phyloP scores from a whole-genome alignment of 2,797 vertebrate genomes.

The Pterois miles region DNA sequence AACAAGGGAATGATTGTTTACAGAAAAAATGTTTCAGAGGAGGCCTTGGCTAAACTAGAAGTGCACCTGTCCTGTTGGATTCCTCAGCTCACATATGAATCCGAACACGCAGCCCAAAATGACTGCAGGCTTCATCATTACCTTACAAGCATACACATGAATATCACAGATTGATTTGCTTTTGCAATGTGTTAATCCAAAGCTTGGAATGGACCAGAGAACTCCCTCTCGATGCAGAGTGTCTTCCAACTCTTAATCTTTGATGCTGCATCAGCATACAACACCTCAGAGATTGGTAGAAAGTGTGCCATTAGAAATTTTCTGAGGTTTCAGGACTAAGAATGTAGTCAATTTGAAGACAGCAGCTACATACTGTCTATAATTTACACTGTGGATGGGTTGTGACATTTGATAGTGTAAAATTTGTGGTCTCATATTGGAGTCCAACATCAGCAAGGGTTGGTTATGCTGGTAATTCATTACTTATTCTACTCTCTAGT shows the following conservation, averaged over 20 bases:
- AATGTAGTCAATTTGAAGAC: neutral
- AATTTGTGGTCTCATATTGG: neutral
- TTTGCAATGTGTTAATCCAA: constrained; percentile 29
- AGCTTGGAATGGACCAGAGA: constrained; percentile 32
- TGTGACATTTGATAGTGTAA: neutral
- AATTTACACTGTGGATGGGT: neutral
- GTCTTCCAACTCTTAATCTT: constrained; percentile 9
- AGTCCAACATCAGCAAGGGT: neutral
- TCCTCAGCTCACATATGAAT: constrained; percentile 41
- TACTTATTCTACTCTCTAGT: neutral
- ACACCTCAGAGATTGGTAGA: neutral
- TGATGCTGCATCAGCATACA: constrained; percentile 5
- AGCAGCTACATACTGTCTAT: neutral
- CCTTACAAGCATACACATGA: neutral
- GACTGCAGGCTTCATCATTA: constrained; percentile 15
- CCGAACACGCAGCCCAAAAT: constrained; percentile 19
- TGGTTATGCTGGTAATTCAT: neutral
- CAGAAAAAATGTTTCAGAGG: constrained; percentile 49
- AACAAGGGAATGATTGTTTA: constrained; percentile 61
- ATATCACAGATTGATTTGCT: constrained; percentile 12
- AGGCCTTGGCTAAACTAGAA: constrained; percentile 39
- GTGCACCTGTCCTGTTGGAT: constrained; percentile 61
- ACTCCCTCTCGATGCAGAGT: neutral
- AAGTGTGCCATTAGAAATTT: neutral
- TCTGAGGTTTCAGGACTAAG: neutral